Evolutionary conservation across 2,797 vertebrate genomes (phyloP), one percentile per base, ranked within the genome.

Genomic region (Halcyon leucocephala): DNA sequence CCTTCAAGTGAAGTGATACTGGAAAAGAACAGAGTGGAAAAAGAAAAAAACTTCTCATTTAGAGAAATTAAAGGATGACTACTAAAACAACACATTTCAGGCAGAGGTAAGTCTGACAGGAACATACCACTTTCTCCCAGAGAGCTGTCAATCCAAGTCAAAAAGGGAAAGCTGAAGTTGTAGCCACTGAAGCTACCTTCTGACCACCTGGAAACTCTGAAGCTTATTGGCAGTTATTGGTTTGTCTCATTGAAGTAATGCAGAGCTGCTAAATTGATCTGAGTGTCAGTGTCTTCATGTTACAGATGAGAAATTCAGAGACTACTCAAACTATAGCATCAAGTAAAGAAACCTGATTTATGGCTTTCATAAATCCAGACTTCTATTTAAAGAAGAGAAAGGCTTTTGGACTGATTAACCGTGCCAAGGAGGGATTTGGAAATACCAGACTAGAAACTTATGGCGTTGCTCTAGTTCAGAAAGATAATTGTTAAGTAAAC

Each of bases 401-500:
- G 21, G 57, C 52, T 89, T 89, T 93, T 46, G 61, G 57, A 65
- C 42, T 83, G 92, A 89, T 93, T 87, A 92, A 69, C 67, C 2
- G 3, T 78, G 93, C 76, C 74, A 89, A 85, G 57, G 74, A 94
- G 35, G 84, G 89, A 92, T 95, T 95, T 96, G 64, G 72, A 94
- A 94, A 96, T 88, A 93, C 57, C 84, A 71, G 72, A 83, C 89
- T 49, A 85, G 64, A 94, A 93, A 95, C 60, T 41, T 95, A 82
- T 89, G 51, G 37, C 89, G 69, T 83, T 86, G 84, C 92, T 94
- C 52, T 62, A 44, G 74, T 91, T 95, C 90, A 91, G 26, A 92
- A 96, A 93, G 86, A 89, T 82, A 95, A 96, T 89, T 93, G 92
- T 87, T 92, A 96, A 94, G 87, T 79, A 95, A 95, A 95, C 79